Evolutionary conservation across 1,140 invertebrate genomes (phyloP).

Genomic region (Orius insidiosus): DNA sequence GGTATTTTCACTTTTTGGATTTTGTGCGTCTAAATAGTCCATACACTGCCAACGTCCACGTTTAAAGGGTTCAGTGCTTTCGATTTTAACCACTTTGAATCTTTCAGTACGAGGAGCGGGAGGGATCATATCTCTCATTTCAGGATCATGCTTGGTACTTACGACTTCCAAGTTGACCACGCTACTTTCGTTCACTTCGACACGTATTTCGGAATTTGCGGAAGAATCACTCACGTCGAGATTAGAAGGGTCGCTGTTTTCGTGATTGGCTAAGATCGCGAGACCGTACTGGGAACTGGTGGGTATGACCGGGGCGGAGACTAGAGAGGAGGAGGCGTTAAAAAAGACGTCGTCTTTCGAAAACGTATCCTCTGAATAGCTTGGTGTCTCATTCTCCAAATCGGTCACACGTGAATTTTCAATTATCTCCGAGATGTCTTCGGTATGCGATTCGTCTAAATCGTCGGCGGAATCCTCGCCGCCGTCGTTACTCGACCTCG

Average conservation of each 20-base stretch:
- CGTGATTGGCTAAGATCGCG: constrained; percentile 46
- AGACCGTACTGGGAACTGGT: constrained; percentile 68
- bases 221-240: constrained; percentile 31
- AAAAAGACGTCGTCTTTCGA: constrained; percentile 67
- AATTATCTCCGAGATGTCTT: constrained; percentile 44
- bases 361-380: constrained; percentile 67
- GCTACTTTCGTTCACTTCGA: constrained; percentile 39
- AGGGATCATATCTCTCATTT: constrained; percentile 51
- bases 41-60: constrained; percentile 88
- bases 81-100: constrained; percentile 93
- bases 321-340: constrained; percentile 52
- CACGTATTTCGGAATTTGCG: constrained; percentile 34
- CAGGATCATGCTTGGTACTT: constrained; percentile 37
- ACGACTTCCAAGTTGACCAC: constrained; percentile 28
- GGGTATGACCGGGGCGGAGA: constrained; percentile 62
- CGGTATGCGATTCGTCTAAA: constrained; percentile 80
- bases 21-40: constrained; percentile 63
- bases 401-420: constrained; percentile 66
- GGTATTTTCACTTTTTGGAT: no score
- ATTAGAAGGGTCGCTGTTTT: constrained; percentile 17
- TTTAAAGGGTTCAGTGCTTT: constrained; percentile 84
- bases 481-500: constrained; percentile 60
- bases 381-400: constrained; percentile 65
- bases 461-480: constrained; percentile 85
- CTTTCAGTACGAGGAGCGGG: constrained; percentile 55